Conservation (phyloP, 2,113 vertebrate genomes). For the Falco punctatus region DNA sequence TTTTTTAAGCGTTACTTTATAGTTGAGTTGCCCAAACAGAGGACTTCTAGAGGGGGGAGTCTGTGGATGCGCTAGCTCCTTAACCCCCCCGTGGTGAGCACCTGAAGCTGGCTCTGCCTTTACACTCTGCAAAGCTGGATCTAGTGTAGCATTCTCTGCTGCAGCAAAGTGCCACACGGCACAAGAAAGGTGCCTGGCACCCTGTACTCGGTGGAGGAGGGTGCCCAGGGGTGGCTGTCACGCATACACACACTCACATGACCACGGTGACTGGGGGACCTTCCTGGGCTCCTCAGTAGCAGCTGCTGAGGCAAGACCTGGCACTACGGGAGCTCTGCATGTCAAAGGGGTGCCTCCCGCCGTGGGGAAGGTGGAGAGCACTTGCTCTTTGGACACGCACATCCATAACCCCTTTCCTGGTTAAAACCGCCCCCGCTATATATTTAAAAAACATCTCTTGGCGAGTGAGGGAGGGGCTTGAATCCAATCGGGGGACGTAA, state of each 20-base stretch:
- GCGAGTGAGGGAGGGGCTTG: not conserved
- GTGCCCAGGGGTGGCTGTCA: not conserved
- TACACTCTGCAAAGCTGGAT: not conserved
- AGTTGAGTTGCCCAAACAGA: not conserved
- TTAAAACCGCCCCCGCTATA: not conserved
- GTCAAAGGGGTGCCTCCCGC: not conserved
- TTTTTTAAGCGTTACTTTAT: not conserved
- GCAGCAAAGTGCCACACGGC: not conserved
- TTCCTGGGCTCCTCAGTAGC: not conserved
- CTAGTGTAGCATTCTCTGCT: accelerated
- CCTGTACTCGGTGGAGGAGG: not conserved
- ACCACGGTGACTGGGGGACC: not conserved
- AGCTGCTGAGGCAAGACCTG: not conserved
- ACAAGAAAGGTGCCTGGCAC: accelerated
- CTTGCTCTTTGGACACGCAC: not conserved
- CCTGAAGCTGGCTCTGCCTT: not conserved
- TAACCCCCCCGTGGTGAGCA: not conserved
- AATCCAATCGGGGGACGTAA: not conserved
- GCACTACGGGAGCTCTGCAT: not conserved
- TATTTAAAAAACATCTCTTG: not conserved
- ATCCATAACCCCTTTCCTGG: not conserved
- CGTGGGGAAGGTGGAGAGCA: not conserved
- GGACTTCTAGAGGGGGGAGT: not conserved
- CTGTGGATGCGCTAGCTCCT: not conserved
- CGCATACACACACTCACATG: too few relatives aligned